These are phyloP conservation scores for Patagioenas fasciata DNA, from an alignment of 2,113 vertebrate genomes.

Conservation along the genomic window DNA sequence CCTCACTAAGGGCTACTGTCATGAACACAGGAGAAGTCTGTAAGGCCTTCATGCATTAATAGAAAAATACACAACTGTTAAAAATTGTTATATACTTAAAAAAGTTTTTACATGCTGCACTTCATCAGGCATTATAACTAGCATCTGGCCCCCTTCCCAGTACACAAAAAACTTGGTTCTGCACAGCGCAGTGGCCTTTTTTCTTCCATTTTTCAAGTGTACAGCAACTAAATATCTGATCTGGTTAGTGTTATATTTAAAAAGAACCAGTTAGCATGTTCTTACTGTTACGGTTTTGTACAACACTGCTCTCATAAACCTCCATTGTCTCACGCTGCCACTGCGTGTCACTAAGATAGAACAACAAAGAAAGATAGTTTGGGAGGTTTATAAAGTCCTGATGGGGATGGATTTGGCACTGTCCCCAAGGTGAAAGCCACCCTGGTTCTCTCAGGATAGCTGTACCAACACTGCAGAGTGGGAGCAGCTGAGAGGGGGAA, in stretches of 20 bases:
- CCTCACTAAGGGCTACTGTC: background rate
- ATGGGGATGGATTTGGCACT: background rate
- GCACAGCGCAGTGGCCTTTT: background rate
- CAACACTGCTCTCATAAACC: background rate
- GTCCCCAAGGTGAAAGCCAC: background rate
- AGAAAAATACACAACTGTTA: background rate
- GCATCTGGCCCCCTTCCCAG: rapidly evolving
- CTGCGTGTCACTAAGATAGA: conserved; percentile 48
- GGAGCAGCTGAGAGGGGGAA: background rate
- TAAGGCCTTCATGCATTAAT: background rate
- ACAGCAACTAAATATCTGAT: background rate
- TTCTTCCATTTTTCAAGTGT: background rate
- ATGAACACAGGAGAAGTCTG: background rate
- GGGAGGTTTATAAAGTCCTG: background rate
- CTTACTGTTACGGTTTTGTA: background rate
- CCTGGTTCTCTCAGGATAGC: background rate
- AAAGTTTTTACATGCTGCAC: background rate
- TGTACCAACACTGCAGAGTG: rapidly evolving
- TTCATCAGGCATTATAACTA: background rate
- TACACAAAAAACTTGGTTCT: background rate
- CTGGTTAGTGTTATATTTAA: background rate
- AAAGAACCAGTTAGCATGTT: background rate
- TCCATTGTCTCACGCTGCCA: background rate
- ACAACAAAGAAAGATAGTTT: background rate
- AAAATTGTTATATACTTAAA: background rate